Evolutionary conservation across 2,888 invertebrate genomes (phyloP), one percentile per base, ranked within the genome.

Genomic region (Tachina lurida): DNA sequence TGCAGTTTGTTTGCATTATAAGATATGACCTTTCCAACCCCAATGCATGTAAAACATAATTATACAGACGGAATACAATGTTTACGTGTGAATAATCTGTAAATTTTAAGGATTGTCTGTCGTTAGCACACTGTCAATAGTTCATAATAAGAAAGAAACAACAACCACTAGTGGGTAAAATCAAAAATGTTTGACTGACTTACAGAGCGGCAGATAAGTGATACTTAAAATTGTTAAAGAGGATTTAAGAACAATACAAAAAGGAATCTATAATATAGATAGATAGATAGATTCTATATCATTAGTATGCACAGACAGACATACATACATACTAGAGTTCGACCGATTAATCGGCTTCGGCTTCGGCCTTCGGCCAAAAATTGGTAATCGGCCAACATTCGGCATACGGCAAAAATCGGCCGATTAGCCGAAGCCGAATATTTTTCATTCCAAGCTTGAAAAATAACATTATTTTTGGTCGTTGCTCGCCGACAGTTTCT

Each of bases 11-110:
- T 67, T 82, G 65, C 22, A 54, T 75, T 85, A 78, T 54, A 78
- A 82, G 75, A 75, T 82, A 86, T 86, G 82, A 82, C 85, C 82
- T 86, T 78, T 79, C 60, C 75, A 75, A 71, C 5, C 45, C 19
- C 17, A 41, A 17, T 41, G 10, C 49, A 60, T 31, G 31, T 31
- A 31, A 31, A 31, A 31, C 31, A 31, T 0, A 31, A 31, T 31
- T 31, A 31, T 31, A 31, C 31, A 43, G 12, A n/a, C 31, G 43
- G 13, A 65, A 58, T 17, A 8, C 17, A 52, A 15, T 52, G 12
- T 22, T 49, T 70, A 47, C 39, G 13, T 47, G 52, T 52, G 45
- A 43, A 75, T 77, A 77, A 43, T 15, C 74, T 19, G 58, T n/a
- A 19, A 47, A 31, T 56, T 56, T 63, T 47, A 68, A 68, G 65